Evolutionary conservation across 2,888 invertebrate genomes (phyloP), one percentile per base, ranked within the genome.

Genomic region (Endomychus coccineus): DNA sequence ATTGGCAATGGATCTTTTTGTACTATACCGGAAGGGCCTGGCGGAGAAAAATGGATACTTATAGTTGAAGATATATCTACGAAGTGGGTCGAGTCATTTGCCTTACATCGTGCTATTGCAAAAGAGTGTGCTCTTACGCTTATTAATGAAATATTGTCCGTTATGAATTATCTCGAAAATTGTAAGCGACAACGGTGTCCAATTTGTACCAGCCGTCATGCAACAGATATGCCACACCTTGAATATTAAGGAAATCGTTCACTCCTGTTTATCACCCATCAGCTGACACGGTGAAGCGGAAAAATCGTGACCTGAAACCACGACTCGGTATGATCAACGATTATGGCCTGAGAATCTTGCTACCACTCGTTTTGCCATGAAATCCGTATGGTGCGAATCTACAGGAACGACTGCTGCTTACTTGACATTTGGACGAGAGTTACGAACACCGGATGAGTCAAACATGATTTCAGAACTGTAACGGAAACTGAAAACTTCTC

Each of bases 121-220:
- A 45, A 47, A 21, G 27, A 23, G n/a, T 53, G 53, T 36, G 53
- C 52, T 1, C 21, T 27, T n/a, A 31, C 24, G 2, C 39, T 57
- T 15, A 43, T 55, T 5, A 40, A 52, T 16, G 51, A 58, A 37
- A 37, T 54, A 11, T 41, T 52, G 12, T 40, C 53, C 2, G n/a
- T n/a, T n/a, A n/a, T n/a, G n/a, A n/a, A n/a, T n/a, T n/a, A n/a
- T n/a, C n/a, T n/a, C n/a, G n/a, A 31, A 52, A 28, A 28, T 65
- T 1, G 51, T 55, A 2, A 53, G 51, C 16, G 62, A 66, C 37
- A 64, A 64, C 36, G 63, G 55, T 4, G 16, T 48, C 22, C 59
- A 54, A 44, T 62, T 61, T 33, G 40, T 59, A 2, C 43, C 51
- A 11, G 46, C 31, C 2, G 40, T 55, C 1, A 60, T 59, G 58